Base-by-base conservation (phyloP, 2,113 vertebrate genomes). In the Leptodactylus fuscus region DNA sequence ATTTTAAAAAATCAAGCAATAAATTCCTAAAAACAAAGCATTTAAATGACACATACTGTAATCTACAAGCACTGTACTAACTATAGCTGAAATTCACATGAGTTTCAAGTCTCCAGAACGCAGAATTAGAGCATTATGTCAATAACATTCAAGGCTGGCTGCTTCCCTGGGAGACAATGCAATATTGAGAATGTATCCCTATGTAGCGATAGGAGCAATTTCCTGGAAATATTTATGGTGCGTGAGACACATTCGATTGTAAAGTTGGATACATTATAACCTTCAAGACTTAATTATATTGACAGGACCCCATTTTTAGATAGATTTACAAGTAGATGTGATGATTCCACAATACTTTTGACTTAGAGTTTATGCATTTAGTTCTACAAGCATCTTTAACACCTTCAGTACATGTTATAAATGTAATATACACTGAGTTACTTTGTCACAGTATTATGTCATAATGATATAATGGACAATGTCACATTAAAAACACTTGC, bases 161-260 rank as follows among this genome's bases (percentile, higher is more conserved):
- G 60, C 36, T 85, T 77, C 48, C 32, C 55, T 69, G 44, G 75
- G 83, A 78, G 44, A 53, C 41, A 29, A 44, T 36, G 29, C 44
- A 32, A 77, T 76, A 84, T 76, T 76, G 82, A 67, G 41, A 84
- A 84, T 77, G 82, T 77, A 84, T 67, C 83, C 62, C 60, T 38
- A 20, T n/a, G 29, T 46, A 78, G 73, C 32, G 41, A 78, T 53
- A 78, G 73, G 73, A 78, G 74, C 83, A 85, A 84, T 85, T 78
- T 85, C 83, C 74, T 78, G 41, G 60, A 85, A 85, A 69, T 85
- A 65, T 78, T 85, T 85, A 85, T 85, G 83, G 74, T 58, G 4
- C 58, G 20, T 69, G 44, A 69, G 82, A 77, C 44, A 24, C 71
- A 65, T 49, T 84, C 29, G 58, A 77, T 84, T 84, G 73, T 62